phyloP scores from a whole-genome alignment of 2,888 invertebrate genomes.

The Athalia cordata region DNA sequence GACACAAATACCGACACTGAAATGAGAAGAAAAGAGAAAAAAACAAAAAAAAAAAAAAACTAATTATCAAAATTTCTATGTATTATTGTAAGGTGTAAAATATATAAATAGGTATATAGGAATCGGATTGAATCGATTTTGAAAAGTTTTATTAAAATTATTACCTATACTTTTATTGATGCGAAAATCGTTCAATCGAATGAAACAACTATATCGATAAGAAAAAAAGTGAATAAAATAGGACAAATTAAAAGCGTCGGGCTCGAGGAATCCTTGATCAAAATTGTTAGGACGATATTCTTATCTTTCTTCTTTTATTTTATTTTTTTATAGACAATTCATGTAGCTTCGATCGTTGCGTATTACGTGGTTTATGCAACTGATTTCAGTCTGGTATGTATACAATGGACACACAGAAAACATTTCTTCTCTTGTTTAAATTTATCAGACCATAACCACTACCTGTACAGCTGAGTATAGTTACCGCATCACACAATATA shows the following conservation, averaged over 20 bases:
- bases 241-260: conserved; percentile 14
- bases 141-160: too few species aligned
- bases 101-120: too few species aligned
- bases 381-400: background rate
- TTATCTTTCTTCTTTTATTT: too few species aligned
- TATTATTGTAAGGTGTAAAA: too few species aligned
- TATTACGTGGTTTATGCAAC: conserved; percentile 13
- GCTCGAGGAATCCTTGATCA: conserved; percentile 11
- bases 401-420: background rate
- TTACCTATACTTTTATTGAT: background rate
- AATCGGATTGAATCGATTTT: too few species aligned
- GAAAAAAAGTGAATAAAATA: conserved; percentile 7
- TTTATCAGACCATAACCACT: conserved; percentile 30
- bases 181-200: background rate
- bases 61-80: too few species aligned
- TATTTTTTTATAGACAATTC: background rate
- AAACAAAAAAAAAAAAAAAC: too few species aligned
- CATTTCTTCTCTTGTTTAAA: conserved; percentile 5
- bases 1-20: too few species aligned
- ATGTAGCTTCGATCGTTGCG: conserved; percentile 10
- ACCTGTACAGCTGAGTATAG: background rate
- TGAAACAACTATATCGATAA: background rate
- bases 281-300: background rate
- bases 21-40: too few species aligned
- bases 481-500: conserved; percentile 6